phyloP scores from a whole-genome alignment of 2,797 vertebrate species.

The Clarias fuscus region DNA sequence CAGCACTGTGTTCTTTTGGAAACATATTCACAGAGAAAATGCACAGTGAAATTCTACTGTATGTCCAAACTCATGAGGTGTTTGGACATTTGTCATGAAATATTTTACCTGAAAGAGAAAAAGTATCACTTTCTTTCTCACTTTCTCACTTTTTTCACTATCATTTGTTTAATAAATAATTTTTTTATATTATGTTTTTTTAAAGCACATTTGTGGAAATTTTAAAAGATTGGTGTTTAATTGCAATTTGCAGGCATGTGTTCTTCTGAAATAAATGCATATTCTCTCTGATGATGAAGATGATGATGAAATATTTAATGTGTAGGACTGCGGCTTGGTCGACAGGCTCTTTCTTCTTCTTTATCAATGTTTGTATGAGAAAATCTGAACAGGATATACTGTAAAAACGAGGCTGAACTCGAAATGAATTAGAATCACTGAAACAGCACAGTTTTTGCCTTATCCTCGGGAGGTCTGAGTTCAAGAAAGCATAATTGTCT shows the following conservation, averaged over 20 bases:
- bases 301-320: conserved; percentile 2
- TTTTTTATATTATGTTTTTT: too few species aligned
- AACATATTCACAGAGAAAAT: not conserved
- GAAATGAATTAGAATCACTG: not conserved
- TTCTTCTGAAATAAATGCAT: too few species aligned
- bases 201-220: too few species aligned
- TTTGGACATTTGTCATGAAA: not conserved
- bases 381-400: too few species aligned
- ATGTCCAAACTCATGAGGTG: not conserved
- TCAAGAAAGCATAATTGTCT: conserved; percentile 4
- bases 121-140: too few species aligned
- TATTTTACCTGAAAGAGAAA: not conserved
- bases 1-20: not conserved
- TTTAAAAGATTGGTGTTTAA: too few species aligned
- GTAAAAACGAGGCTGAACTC: not conserved
- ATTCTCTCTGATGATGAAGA: not conserved
- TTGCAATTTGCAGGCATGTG: too few species aligned
- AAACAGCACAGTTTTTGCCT: not conserved
- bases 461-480: not conserved
- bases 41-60: not conserved
- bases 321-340: conserved; percentile 4
- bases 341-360: not conserved
- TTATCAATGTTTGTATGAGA: not conserved
- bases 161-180: too few species aligned
- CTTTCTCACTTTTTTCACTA: too few species aligned